These are phyloP conservation scores for Steinernema khuongi DNA, from an alignment of 1,140 invertebrate species.

Conservation along the genomic window DNA sequence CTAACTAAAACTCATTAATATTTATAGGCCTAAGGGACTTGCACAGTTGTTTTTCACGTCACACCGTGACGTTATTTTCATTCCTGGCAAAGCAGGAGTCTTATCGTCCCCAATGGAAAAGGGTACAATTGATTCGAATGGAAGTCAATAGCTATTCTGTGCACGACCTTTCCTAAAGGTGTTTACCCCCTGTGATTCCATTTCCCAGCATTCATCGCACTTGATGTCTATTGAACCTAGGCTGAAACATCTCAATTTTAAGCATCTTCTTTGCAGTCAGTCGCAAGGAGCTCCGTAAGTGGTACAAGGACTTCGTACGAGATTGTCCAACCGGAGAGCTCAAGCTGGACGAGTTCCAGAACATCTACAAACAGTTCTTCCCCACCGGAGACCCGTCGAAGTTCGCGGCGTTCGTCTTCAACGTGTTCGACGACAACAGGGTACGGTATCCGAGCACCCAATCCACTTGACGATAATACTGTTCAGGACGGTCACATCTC, in stretches of 20 bases:
- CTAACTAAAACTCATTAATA: not conserved
- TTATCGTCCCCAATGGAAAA: too few species aligned
- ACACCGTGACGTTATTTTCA: too few species aligned
- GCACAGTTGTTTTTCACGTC: not conserved
- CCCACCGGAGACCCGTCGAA: constrained; percentile 64
- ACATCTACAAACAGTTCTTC: constrained; percentile 64
- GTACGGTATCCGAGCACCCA: constrained; percentile 47
- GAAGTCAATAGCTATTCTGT: too few species aligned
- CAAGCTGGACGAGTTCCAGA: constrained; percentile 61
- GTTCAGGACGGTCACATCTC: constrained; percentile 59
- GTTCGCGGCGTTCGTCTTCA: constrained; percentile 64
- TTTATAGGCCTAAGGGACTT: not conserved
- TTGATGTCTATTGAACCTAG: too few species aligned
- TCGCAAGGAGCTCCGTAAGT: constrained; percentile 55
- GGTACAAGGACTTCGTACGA: constrained; percentile 63
- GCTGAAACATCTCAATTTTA: constrained; percentile 26
- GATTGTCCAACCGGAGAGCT: constrained; percentile 63
- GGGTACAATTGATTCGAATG: too few species aligned
- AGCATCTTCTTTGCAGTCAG: constrained; percentile 46
- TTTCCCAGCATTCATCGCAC: too few species aligned
- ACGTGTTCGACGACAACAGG: constrained; percentile 64
- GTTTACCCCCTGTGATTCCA: too few species aligned
- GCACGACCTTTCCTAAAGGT: too few species aligned
- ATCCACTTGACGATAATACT: constrained; percentile 8
- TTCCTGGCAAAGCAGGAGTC: too few species aligned